Conservation (phyloP, 2,888 invertebrate species). For the Iselma pallidipennis region DNA sequence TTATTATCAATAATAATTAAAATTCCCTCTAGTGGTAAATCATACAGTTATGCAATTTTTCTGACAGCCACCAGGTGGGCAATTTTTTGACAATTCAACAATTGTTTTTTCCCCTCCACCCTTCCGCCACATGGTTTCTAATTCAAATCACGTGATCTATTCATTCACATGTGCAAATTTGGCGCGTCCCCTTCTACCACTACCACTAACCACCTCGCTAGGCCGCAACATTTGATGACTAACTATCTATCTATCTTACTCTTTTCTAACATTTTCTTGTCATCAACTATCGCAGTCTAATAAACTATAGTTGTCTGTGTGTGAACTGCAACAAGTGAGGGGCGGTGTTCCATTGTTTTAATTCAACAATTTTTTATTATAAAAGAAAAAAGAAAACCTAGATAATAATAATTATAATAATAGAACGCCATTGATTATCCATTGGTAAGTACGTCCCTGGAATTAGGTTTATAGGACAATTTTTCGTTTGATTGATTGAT, state of each 20-base stretch:
- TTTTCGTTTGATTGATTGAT: background rate
- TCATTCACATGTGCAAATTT: constrained; percentile 20
- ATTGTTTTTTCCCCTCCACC: too few relatives aligned
- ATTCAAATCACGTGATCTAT: constrained; percentile 12
- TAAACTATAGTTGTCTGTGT: constrained; percentile 1
- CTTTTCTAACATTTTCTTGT: background rate
- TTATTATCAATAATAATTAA: background rate
- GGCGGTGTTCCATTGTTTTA: constrained; percentile 15
- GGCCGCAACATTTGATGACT: background rate
- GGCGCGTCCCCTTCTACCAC: constrained; percentile 1
- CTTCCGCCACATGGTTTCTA: background rate
- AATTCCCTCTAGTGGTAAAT: background rate
- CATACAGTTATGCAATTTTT: background rate
- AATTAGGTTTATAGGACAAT: background rate
- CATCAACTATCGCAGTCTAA: constrained; percentile 4
- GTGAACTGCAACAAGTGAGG: constrained; percentile 22
- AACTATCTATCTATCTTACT: background rate
- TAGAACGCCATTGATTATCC: background rate
- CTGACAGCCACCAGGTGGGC: background rate
- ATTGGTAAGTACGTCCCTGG: background rate
- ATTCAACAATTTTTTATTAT: background rate
- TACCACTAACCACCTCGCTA: background rate
- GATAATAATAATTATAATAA: background rate
- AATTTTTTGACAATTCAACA: too few relatives aligned
- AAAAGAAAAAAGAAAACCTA: too few relatives aligned